Conservation (phyloP, 1,140 invertebrate species). For the Anagrus nilaparvatae region DNA sequence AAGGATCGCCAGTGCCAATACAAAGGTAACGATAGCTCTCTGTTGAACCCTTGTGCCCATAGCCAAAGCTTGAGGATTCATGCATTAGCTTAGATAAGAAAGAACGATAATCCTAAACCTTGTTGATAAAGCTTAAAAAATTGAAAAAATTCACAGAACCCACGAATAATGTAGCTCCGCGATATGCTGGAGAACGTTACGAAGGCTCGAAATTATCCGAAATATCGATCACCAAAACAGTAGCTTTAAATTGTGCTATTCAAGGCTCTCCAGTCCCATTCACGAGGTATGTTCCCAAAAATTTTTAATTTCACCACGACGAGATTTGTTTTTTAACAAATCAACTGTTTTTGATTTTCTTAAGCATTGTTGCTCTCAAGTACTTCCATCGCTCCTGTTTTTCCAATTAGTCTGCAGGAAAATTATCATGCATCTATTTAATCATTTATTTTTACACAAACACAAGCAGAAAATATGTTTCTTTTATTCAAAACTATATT, state of each 20-base stretch:
- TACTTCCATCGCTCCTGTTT: too few species aligned
- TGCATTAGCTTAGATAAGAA: not conserved
- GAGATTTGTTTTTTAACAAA: too few species aligned
- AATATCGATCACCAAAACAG: conserved; percentile 43
- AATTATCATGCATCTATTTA: too few species aligned
- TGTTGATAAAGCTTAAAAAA: too few species aligned
- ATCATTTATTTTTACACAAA: too few species aligned
- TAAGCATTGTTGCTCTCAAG: too few species aligned
- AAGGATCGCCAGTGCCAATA: conserved; percentile 45
- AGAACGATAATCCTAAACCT: too few species aligned
- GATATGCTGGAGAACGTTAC: conserved; percentile 54
- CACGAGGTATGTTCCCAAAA: conserved; percentile 49
- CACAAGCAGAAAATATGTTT: too few species aligned
- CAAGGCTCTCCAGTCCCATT: conserved; percentile 53
- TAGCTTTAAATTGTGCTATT: conserved; percentile 51
- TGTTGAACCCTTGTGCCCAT: not conserved
- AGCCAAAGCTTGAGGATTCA: not conserved
- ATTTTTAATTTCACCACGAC: too few species aligned
- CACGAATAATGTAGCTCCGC: conserved; percentile 55
- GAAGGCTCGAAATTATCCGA: conserved; percentile 56
- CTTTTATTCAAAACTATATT: too few species aligned
- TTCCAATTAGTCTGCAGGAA: too few species aligned
- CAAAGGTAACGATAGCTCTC: conserved; percentile 40
- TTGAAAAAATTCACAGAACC: conserved; percentile 57
- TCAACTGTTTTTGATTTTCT: too few species aligned